phyloP scores from a whole-genome alignment of 30 jellyfish, hydroid and myxozoan genomes.

The Turritopsis dohrnii region DNA sequence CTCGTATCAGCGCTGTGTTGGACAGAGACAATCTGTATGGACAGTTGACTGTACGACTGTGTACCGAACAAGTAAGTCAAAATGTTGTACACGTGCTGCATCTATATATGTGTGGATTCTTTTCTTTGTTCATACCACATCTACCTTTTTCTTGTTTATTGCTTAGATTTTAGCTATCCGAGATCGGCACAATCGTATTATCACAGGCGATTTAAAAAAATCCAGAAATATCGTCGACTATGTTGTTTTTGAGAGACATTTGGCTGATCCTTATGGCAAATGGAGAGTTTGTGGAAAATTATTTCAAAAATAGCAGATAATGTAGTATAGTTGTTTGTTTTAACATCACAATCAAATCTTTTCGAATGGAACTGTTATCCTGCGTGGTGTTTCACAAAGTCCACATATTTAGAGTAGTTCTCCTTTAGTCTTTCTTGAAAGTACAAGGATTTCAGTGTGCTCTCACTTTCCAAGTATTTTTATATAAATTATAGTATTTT shows the following conservation, averaged over 20 bases:
- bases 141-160: not conserved
- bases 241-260: slow-evolving; percentile 80
- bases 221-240: slow-evolving; percentile 50
- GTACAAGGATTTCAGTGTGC: no score
- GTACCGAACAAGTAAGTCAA: slow-evolving; percentile 71
- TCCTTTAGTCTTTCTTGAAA: no score
- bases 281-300: slow-evolving; percentile 73
- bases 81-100: no score
- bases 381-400: no score
- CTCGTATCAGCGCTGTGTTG: slow-evolving; percentile 63
- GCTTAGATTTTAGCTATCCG: slow-evolving; percentile 59
- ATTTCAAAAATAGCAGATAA: not conserved
- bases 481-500: no score
- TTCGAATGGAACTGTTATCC: no score
- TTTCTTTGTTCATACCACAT: no score
- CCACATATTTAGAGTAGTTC: no score
- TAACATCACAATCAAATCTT: no score
- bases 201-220: slow-evolving; percentile 62
- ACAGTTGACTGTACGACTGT: slow-evolving; percentile 75
- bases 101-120: no score
- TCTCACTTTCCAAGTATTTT: no score
- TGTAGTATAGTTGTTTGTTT: no score
- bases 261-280: slow-evolving; percentile 74
- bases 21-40: slow-evolving; percentile 70
- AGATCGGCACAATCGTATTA: slow-evolving; percentile 54